Evolutionary conservation across 2,113 vertebrate genomes (phyloP), one percentile per base, ranked within the genome.

Genomic region (Nibea albiflora): DNA sequence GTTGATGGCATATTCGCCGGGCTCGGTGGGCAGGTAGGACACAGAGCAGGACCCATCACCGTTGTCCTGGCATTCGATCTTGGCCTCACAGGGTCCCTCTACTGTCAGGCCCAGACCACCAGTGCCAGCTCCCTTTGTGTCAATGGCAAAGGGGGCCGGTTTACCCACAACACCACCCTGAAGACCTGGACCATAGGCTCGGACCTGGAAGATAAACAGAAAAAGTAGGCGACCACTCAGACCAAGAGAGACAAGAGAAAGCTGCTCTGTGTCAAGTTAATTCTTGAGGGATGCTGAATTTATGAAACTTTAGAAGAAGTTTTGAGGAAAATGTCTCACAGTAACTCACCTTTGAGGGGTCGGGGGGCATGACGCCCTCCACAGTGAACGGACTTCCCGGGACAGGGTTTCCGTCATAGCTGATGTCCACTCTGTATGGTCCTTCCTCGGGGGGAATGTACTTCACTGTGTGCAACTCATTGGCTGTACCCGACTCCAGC

Each of bases 31-130:
- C 73, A 99, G 92, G 92, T 98, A 98, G 74, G 96, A 97, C 52
- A 98, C 97, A 0, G 97, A 97, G 86, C 97, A 98, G 0, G 97
- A 97, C 2, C 97, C 97, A 0, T 98, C 97, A 0, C 97, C 97
- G 0, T 98, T 98, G 91, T 98, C 97, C 78, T 97, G 96, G 80
- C 97, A 98, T 77, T 98, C 96, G 0, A 98, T 97, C 85, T 97
- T 97, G 77, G 97, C 97, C 78, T 98, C 97, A 0, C 97, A 97
- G 0, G 97, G 97, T 0, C 97, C 97, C 81, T 98, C 97, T 83
- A 98, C 97, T 0, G 97, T 98, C 87, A 98, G 89, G 19, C 97
- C 97, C 64, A 98, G 94, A 52, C 96, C 97, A 0, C 97, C 97
- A 0, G 96, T 96, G 50, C 97, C 97, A 0, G 97, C 97, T 0